Base-by-base conservation (phyloP, 2,797 vertebrate species). In the Scolopax bukidnonensis region DNA sequence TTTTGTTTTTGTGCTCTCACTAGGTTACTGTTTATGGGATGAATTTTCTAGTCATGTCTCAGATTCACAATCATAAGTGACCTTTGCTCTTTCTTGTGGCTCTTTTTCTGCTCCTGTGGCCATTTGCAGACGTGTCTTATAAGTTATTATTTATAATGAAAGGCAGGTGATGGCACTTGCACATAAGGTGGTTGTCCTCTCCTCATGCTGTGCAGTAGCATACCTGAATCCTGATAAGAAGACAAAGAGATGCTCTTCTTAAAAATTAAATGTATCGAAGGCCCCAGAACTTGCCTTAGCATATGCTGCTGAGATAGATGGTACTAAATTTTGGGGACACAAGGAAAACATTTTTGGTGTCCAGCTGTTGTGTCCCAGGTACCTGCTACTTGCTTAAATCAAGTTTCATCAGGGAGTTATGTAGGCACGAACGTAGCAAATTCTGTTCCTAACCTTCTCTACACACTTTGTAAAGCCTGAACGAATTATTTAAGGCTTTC, bases 61-160 rank as follows among this genome's bases (percentile, higher is more conserved):
- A 77, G 77, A 87, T 82, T 91, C 68, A 56, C 45, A 82, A 9
- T 86, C 84, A 64, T 21, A 65, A 53, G 33, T 85, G 70, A 95
- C 86, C 90, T 91, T 90, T 95, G 74, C 67, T 95, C 67, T 91
- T 96, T 54, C 28, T 28, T 50, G 79, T 93, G 74, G 28, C 85
- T 73, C 24, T 53, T 50, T 56, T 81, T 84, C 80, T 90, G 80
- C 85, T 93, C 84, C 80, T 57, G 40, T 96, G 85, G 59, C 88
- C 56, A 63, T 89, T 93, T 87, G 30, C 41, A 91, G 83, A 88
- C 10, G 16, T 73, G 27, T 83, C 69, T 86, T 75, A 11, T 47
- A 91, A 73, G 84, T 93, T 90, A 81, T 86, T 95, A 89, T 96
- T 84, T 94, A 84, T 92, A 89, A 91, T 89, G 80, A 93, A 95